These are phyloP conservation scores for Acrocephalus arundinaceus DNA, from an alignment of 2,113 vertebrate genomes.

Conservation along the genomic window DNA sequence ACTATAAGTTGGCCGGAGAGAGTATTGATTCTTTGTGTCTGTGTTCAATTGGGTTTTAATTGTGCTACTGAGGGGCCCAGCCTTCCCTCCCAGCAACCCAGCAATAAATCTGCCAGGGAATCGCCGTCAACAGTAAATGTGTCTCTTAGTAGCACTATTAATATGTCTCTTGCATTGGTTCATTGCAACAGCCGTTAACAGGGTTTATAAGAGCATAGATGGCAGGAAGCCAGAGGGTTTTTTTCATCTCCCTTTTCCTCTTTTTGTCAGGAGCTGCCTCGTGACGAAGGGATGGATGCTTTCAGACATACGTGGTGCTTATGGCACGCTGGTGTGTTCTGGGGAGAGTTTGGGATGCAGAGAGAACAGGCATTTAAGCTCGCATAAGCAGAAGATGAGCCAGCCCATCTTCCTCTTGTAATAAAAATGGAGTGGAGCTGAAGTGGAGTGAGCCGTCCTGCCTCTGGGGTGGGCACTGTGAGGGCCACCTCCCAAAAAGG, in stretches of 20 bases:
- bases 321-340: fast-evolving
- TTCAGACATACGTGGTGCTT: fast-evolving
- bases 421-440: neutral
- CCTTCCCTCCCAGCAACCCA: constrained; percentile 64
- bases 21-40: constrained; percentile 73
- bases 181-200: constrained; percentile 66
- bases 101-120: constrained; percentile 71
- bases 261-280: neutral
- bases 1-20: constrained; percentile 67
- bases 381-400: neutral
- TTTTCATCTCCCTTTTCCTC: constrained; percentile 1
- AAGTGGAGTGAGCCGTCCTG: neutral
- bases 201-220: constrained; percentile 47
- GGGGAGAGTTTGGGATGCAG: neutral
- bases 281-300: neutral
- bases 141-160: constrained; percentile 76
- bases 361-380: neutral
- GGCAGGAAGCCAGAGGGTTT: constrained; percentile 50
- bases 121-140: constrained; percentile 74
- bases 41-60: constrained; percentile 78
- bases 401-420: neutral
- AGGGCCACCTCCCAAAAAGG: neutral
- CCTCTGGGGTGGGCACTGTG: fast-evolving
- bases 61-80: constrained; percentile 57
- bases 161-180: constrained; percentile 72